phyloP scores from a whole-genome alignment of 2,888 invertebrate species.

The Trachelus iudaicus region DNA sequence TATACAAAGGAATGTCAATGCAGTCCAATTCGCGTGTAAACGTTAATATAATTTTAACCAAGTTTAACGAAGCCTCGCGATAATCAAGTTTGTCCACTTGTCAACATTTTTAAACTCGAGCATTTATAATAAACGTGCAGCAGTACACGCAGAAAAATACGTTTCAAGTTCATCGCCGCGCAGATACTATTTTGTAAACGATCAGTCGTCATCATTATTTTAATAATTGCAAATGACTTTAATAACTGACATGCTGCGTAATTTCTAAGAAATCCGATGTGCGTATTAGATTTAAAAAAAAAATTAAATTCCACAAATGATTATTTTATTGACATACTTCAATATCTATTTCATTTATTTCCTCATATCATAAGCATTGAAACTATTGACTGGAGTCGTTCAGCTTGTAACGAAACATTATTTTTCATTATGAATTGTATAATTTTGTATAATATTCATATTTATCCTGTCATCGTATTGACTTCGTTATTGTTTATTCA shows the following conservation, averaged over 20 bases:
- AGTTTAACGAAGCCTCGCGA: background rate
- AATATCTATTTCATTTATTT: background rate
- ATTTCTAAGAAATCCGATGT: background rate
- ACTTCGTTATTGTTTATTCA: background rate
- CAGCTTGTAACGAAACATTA: too few species aligned
- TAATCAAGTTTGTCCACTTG: background rate
- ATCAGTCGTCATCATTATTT: background rate
- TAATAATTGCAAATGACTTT: background rate
- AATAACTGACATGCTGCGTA: background rate
- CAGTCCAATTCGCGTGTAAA: background rate
- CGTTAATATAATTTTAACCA: background rate
- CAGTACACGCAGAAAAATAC: background rate
- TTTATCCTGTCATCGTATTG: background rate
- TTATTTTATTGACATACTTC: background rate
- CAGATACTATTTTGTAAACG: background rate
- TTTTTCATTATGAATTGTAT: background rate
- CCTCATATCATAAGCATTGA: background rate
- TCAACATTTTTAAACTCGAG: background rate
- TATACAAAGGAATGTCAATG: background rate
- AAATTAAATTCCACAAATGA: background rate
- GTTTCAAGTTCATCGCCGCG: background rate
- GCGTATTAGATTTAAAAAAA: background rate
- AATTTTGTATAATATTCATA: background rate
- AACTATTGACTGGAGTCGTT: too few species aligned
- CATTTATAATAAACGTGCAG: background rate